A percentile compares a stretch with the other conserved stretches of the same genome.
Evolutionary conservation across 2,888 invertebrate species (phyloP).

Genomic region (Onthophagus sagittarius): DNA sequence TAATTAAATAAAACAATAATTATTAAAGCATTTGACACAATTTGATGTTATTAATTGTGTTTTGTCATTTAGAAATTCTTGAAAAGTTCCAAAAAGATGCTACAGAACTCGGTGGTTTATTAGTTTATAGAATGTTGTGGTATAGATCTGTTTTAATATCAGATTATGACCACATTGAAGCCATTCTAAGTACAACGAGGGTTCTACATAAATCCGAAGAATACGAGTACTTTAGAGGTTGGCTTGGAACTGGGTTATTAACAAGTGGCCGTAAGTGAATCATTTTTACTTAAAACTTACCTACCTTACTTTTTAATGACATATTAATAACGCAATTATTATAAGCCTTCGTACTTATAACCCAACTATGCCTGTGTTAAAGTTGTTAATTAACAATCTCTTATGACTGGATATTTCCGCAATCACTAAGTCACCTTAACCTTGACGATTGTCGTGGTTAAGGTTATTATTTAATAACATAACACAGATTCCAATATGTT

Average conservation of each 20-base stretch:
- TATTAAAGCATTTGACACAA: too few species aligned
- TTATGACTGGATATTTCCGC: neutral
- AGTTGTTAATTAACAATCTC: neutral
- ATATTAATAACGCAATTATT: too few species aligned
- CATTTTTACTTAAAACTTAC: neutral
- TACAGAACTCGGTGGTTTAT: constrained; percentile 5
- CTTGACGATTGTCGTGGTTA: neutral
- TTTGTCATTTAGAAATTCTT: constrained; percentile 11
- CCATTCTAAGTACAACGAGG: constrained; percentile 28
- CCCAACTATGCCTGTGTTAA: too few species aligned
- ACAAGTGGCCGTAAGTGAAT: constrained; percentile 20
- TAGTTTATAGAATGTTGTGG: neutral
- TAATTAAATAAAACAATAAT: too few species aligned
- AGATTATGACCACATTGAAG: constrained; percentile 60
- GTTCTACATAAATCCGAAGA: constrained; percentile 32
- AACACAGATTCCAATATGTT: neutral
- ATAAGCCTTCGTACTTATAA: too few species aligned
- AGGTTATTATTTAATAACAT: neutral
- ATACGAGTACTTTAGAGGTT: constrained; percentile 30
- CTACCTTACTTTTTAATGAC: neutral
- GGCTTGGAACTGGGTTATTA: constrained; percentile 35
- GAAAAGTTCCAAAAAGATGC: constrained; percentile 6
- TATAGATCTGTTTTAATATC: constrained; percentile 40
- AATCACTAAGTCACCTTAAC: neutral
- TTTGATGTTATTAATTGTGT: neutral